phyloP scores from a whole-genome alignment of 92 coral and sea anemone species.

The Palythoa caribaeorum region DNA sequence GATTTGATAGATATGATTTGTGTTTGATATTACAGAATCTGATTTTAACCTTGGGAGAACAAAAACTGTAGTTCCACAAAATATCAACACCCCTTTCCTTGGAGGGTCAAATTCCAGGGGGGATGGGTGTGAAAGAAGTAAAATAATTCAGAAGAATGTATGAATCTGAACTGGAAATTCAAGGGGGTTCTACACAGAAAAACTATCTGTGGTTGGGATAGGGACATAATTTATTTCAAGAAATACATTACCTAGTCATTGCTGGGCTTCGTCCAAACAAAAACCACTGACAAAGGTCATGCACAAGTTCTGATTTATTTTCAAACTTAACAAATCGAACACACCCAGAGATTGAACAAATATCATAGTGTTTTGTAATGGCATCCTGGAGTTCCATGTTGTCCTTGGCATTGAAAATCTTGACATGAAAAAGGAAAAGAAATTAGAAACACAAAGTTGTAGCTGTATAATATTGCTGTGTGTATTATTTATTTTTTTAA shows the following conservation, averaged over 20 bases:
- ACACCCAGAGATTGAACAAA: slow-evolving; percentile 17
- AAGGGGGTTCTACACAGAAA: not conserved
- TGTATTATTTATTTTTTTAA: too few relatives aligned
- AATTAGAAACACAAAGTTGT: not conserved
- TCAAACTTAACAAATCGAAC: slow-evolving; percentile 6
- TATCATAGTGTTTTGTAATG: not conserved
- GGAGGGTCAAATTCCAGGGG: not conserved
- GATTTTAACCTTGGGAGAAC: not conserved
- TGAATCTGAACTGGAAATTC: not conserved
- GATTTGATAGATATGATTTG: not conserved
- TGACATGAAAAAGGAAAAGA: not conserved
- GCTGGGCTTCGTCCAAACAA: slow-evolving; percentile 17
- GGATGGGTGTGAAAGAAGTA: not conserved
- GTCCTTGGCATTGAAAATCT: slow-evolving; percentile 22
- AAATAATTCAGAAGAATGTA: slow-evolving; percentile 1
- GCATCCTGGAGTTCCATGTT: slow-evolving; percentile 16
- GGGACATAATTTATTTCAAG: not conserved
- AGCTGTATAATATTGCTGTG: slow-evolving; percentile 2
- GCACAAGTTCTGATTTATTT: slow-evolving; percentile 6
- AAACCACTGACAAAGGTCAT: slow-evolving; percentile 8
- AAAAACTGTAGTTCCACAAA: not conserved
- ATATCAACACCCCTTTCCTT: not conserved
- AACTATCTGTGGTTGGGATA: not conserved
- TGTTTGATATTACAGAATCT: not conserved
- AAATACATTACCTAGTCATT: not conserved